These are phyloP conservation scores for Subacronicta megacephala DNA, from an alignment of 2,888 invertebrate species.

Conservation along the genomic window DNA sequence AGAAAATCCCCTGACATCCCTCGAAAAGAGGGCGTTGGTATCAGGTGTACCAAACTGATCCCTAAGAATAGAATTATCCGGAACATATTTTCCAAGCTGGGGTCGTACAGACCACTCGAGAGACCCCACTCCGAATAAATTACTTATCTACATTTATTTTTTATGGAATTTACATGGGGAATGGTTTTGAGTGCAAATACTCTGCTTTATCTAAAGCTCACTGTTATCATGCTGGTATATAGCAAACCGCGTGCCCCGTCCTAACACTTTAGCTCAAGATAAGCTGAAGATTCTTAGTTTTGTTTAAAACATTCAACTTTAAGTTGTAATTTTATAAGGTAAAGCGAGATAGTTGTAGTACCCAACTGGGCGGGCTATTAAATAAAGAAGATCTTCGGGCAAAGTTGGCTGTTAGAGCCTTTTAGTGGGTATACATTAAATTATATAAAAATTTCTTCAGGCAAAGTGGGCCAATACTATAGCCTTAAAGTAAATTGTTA, in stretches of 20 bases:
- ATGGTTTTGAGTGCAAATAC: constrained; percentile 54
- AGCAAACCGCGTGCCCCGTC: constrained; percentile 20
- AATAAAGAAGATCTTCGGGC: constrained; percentile 1
- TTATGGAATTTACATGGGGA: constrained; percentile 66
- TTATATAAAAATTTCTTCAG: not conserved
- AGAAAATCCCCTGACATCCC: constrained; percentile 69
- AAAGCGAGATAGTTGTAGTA: constrained; percentile 17
- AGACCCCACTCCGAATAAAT: constrained; percentile 84
- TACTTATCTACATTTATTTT: constrained; percentile 74
- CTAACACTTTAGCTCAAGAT: constrained; percentile 39
- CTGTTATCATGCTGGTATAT: constrained; percentile 46
- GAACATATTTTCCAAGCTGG: constrained; percentile 80
- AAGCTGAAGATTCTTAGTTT: constrained; percentile 27
- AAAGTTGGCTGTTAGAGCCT: no score
- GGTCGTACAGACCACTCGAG: constrained; percentile 68
- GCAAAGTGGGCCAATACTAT: not conserved
- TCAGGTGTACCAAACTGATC: constrained; percentile 86
- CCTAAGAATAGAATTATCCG: constrained; percentile 82
- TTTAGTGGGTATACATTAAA: no score
- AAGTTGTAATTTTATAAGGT: constrained; percentile 36
- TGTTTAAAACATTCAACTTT: constrained; percentile 37
- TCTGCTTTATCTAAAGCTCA: constrained; percentile 40
- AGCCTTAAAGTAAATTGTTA: not conserved
- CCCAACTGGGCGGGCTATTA: constrained; percentile 10
- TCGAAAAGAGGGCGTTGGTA: constrained; percentile 71